A percentile compares a stretch with the other conserved stretches of the same genome.
Evolutionary conservation across 2,888 invertebrate genomes (phyloP).

Genomic region (Carabus problematicus): DNA sequence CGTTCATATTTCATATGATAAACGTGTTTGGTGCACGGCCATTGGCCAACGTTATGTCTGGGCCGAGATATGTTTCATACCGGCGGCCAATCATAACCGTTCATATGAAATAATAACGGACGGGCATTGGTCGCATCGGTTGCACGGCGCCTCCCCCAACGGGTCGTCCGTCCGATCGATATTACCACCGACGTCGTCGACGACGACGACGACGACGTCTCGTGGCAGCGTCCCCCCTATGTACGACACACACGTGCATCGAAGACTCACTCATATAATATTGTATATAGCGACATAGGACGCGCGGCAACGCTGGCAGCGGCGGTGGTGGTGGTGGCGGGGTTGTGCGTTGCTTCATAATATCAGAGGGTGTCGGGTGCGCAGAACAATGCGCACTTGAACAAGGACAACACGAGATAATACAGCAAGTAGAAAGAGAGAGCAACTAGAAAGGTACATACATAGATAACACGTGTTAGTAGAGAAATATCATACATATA

Average conservation of each 20-base stretch:
- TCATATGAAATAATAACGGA: constrained; percentile 72
- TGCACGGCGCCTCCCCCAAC: constrained; percentile 54
- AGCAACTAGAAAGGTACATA: no score
- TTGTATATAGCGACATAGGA: constrained; percentile 56
- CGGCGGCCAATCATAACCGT: constrained; percentile 63
- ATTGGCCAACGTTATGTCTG: constrained; percentile 56
- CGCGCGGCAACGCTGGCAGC: constrained; percentile 27
- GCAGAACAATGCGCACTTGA: constrained; percentile 45
- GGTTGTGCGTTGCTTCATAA: constrained; percentile 45
- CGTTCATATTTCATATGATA: constrained; percentile 55
- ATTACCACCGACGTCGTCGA: not conserved
- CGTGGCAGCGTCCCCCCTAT: constrained; percentile 25
- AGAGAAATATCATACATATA: no score
- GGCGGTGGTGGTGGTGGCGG: constrained; percentile 47
- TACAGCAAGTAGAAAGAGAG: no score
- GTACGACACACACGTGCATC: constrained; percentile 52
- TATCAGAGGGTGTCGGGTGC: constrained; percentile 20
- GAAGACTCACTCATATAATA: constrained; percentile 55
- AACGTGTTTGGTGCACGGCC: constrained; percentile 45
- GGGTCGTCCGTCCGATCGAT: constrained; percentile 55
- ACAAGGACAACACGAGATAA: not conserved
- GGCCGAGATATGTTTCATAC: constrained; percentile 57
- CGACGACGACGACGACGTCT: constrained; percentile 8
- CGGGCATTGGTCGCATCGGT: constrained; percentile 64
- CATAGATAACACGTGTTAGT: no score